Base-by-base conservation (phyloP, 35 echinoderm and acorn worm genomes). In the Heliocidaris erythrogramma region DNA sequence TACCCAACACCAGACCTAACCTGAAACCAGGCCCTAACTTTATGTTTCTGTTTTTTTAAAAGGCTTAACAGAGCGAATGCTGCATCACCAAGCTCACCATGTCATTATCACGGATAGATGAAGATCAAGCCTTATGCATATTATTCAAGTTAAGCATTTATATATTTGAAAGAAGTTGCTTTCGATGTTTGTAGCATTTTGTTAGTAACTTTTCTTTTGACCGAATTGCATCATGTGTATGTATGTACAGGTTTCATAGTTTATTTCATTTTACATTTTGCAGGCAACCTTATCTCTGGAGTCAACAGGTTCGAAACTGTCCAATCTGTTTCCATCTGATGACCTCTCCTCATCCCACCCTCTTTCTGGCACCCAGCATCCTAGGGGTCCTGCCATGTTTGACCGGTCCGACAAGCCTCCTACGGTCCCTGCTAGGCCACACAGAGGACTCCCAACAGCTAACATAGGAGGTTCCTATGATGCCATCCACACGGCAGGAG, bases 311-410 rank as follows among this genome's bases (percentile, higher is more conserved):
- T 30, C 91, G 12, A 92, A 92, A 48, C 47, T 92, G 29, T 11
- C 91, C 13, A 48, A 27, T 48, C 16, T 92, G 91, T 92, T 50
- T 59, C 47, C 91, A 30, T 92, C 91, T 9, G 91, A 92, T 92
- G 91, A 92, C 48, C 48, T 92, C 47, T 27, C 91, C n/a, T 30
- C 91, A 13, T 5, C 14, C 49, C 91, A 92, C 32, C 11, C 16
- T 30, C 31, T 91, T 9, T 35, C 89, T 10, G 9, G 31, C 31
- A 91, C 21, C 89, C 48, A 24, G 49, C 91, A 49, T 11, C 91
- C 50, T 30, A 92, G 48, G 32, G 91, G 59, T 30, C 48, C 91
- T 59, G 48, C 49, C 48, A 59, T 52, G 49, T 32, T 17, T 48
- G 47, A 89, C 87, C 31, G 87, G 31, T 48, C 31, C 0, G 47